A percentile compares a stretch with the other conserved stretches of the same genome.
These are phyloP conservation scores for Oryzias woworae DNA, from an alignment of 2,113 vertebrate genomes.

Conservation along the genomic window DNA sequence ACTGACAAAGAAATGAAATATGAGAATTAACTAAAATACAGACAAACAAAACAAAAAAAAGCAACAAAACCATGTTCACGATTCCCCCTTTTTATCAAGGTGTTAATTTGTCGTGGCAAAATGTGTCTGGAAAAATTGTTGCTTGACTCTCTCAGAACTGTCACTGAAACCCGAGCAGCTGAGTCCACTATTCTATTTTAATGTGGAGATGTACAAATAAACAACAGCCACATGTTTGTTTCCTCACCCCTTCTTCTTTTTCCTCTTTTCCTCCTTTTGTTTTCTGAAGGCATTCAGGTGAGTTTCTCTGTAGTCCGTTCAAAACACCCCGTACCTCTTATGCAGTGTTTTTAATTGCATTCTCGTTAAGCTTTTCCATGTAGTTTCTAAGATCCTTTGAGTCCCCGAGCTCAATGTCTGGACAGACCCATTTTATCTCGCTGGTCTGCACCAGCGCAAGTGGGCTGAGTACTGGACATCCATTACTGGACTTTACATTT, in stretches of 20 bases:
- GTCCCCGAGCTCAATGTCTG: conserved; percentile 82
- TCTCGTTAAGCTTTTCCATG: conserved; percentile 87
- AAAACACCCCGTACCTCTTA: conserved; percentile 59
- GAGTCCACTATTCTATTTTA: conserved; percentile 50
- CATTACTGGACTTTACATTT: conserved; percentile 81
- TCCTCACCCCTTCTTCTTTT: conserved; percentile 7
- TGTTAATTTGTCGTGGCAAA: conserved; percentile 49
- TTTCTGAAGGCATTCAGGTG: conserved; percentile 85
- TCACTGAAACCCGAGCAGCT: conserved; percentile 57
- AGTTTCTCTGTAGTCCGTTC: conserved; percentile 71
- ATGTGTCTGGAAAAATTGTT: conserved; percentile 30
- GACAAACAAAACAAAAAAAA: conserved; percentile 57
- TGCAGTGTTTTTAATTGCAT: conserved; percentile 74
- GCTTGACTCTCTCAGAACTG: conserved; percentile 49
- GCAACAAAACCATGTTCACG: conserved; percentile 59
- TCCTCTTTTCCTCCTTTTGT: conserved; percentile 42
- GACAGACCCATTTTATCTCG: conserved; percentile 92
- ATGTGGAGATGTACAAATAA: conserved; percentile 50
- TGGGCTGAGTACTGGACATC: conserved; percentile 84
- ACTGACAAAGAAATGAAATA: conserved; percentile 45
- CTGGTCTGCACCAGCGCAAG: conserved; percentile 81
- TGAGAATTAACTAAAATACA: conserved; percentile 44
- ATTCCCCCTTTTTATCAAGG: conserved; percentile 22
- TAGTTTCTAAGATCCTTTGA: conserved; percentile 85
- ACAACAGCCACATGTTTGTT: conserved; percentile 34